Base-by-base conservation (phyloP, 2,113 vertebrate species). In the Psettodes erumei region DNA sequence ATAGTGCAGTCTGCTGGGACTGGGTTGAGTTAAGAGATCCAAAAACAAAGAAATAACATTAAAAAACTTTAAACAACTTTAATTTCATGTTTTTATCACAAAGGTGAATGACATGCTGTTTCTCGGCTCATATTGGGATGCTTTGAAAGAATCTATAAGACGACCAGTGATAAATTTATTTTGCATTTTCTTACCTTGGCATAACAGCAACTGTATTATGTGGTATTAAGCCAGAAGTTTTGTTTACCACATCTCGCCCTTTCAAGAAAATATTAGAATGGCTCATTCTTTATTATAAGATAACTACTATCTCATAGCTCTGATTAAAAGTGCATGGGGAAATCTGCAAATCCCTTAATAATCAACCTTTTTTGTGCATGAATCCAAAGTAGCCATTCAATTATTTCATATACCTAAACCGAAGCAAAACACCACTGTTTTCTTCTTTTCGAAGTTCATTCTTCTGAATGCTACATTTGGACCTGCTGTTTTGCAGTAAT, bases 401-500 rank as follows among this genome's bases (percentile, higher is more conserved):
- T 4, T 19, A 25, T 63, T 58, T 40, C 9, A 45, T 18, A 1
- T 7, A 32, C 23, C 8, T 33, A 3, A 32, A 55, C 16, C 18
- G 32, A 16, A 13, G 10, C 3, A 21, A 19, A 50, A 28, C 10
- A 21, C 10, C 16, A 11, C 4, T 18, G n/a, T 35, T 43, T 9
- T 13, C 7, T 8, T 3, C 2, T 48, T 68, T 33, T 37, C n/a
- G 42, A 66, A 53, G 27, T 21, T 71, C 75, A 27, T 1, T 61
- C 11, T 37, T 35, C 30, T 25, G 23, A 56, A 28, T 10, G 5
- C 38, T 61, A 5, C 21, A 3, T 6, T 38, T 6, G 86, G 19
- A 62, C 12, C 2, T 69, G 42, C 76, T 40, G 30, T 43, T 92
- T 84, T 93, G 86, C 90, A 99, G 98, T 92, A 97, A 99, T 18